Percentiles rank a stretch among this genome's conserved stretches.
Conservation (phyloP, 2,888 invertebrate genomes). For the Tipula vernalis region DNA sequence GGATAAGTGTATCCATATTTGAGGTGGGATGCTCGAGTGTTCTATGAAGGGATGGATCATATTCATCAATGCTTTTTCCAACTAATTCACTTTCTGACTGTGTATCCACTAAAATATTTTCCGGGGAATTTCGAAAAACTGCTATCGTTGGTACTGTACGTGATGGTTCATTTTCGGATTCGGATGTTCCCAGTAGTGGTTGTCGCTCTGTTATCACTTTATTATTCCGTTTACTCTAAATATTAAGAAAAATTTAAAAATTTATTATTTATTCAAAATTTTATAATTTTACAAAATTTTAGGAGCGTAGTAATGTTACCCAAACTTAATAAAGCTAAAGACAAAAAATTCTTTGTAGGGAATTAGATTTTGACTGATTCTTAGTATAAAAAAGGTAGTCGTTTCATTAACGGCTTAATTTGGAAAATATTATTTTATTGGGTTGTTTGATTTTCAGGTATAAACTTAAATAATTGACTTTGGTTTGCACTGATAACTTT, state of each 20-base stretch:
- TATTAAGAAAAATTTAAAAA: not conserved
- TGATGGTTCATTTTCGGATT: constrained; percentile 25
- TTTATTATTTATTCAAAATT: no score
- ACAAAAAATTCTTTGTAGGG: no score
- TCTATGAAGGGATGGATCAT: constrained; percentile 53
- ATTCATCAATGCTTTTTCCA: constrained; percentile 23
- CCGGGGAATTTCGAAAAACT: constrained; percentile 34
- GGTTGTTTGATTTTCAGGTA: no score
- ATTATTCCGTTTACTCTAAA: constrained; percentile 14
- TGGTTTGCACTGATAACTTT: no score
- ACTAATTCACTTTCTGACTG: constrained; percentile 26
- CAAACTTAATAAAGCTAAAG: not conserved
- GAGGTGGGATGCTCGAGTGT: constrained; percentile 66
- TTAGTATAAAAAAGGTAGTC: no score
- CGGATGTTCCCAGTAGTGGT: constrained; percentile 38
- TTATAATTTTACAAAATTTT: not conserved
- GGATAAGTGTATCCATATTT: constrained; percentile 64
- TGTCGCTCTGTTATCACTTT: constrained; percentile 57
- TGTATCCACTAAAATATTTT: constrained; percentile 34
- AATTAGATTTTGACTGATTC: no score
- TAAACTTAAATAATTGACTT: no score
- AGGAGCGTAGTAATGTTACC: no score
- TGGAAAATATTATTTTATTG: no score
- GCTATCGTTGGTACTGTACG: constrained; percentile 25
- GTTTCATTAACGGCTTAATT: no score